Evolutionary conservation across 2,113 vertebrate species (phyloP).

Genomic region (Epinephelus cyanopodus): DNA sequence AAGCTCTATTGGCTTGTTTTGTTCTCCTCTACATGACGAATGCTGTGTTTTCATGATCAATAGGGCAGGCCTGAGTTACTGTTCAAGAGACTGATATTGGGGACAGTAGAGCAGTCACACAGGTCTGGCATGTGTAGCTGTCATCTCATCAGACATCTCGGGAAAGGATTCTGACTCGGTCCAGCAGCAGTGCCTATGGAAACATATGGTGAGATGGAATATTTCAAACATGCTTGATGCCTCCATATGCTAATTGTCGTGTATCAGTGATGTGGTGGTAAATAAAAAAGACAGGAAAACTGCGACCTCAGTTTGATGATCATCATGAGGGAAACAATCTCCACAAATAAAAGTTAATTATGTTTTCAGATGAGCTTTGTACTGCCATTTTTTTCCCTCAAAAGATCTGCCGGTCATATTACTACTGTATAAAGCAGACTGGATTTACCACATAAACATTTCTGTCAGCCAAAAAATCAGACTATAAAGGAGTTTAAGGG

Average conservation of each 20-base stretch:
- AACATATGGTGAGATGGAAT: conserved; percentile 49
- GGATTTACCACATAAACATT: background rate
- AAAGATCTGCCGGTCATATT: background rate
- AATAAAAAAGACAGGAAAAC: conserved; percentile 25
- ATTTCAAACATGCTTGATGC: conserved; percentile 35
- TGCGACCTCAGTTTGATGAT: conserved; percentile 30
- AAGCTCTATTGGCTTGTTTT: conserved; percentile 78
- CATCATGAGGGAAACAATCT: background rate
- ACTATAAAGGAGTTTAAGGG: background rate
- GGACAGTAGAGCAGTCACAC: conserved; percentile 45
- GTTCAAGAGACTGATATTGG: conserved; percentile 53
- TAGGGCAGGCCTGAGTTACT: conserved; percentile 69
- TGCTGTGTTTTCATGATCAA: conserved; percentile 75
- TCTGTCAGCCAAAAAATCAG: background rate
- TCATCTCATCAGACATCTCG: conserved; percentile 38
- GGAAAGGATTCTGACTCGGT: conserved; percentile 2
- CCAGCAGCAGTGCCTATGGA: conserved; percentile 26
- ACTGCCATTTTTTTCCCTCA: background rate
- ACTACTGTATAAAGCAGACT: background rate
- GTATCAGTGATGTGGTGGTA: conserved; percentile 4
- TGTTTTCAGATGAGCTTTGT: background rate
- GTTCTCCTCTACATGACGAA: conserved; percentile 74
- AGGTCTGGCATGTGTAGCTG: conserved; percentile 31
- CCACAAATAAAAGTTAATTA: background rate
- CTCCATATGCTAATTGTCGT: conserved; percentile 37